These are phyloP conservation scores for Periparus ater DNA, from an alignment of 2,797 vertebrate genomes.

Conservation along the genomic window DNA sequence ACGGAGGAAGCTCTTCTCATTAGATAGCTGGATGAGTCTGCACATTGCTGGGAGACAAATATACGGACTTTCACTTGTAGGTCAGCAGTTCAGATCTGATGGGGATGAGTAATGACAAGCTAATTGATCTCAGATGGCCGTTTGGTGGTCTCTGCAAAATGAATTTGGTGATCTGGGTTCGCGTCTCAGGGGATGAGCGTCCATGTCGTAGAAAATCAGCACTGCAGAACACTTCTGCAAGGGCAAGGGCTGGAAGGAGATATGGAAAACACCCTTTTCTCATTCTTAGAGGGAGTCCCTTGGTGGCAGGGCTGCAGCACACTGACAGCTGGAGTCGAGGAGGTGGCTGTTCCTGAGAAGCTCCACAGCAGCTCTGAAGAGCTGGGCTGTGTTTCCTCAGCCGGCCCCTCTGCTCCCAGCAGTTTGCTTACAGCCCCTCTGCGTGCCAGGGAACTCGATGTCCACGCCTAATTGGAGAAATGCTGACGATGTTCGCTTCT, in stretches of 20 bases:
- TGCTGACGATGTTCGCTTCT: neutral
- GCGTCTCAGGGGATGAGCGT: neutral
- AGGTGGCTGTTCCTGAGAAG: neutral
- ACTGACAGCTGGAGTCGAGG: neutral
- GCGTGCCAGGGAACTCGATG: neutral
- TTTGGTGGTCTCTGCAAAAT: constrained; percentile 48
- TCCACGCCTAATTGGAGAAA: constrained; percentile 4
- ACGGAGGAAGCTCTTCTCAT: neutral
- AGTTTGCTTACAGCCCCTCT: neutral
- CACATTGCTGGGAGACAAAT: constrained; percentile 3
- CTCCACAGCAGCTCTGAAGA: neutral
- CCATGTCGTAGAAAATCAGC: neutral
- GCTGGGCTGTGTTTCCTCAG: neutral
- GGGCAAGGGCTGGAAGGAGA: neutral
- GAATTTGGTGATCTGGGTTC: constrained; percentile 41
- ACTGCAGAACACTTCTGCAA: neutral
- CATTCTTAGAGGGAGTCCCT: neutral
- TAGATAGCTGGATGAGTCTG: neutral
- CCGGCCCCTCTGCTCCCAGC: neutral
- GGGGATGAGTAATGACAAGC: constrained; percentile 52
- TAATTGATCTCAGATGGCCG: constrained; percentile 56
- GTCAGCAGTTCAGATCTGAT: constrained; percentile 49
- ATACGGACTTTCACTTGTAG: constrained; percentile 5
- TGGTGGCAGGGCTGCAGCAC: neutral
- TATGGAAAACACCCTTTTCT: neutral